Percentiles rank a stretch among this genome's conserved stretches.
These are phyloP conservation scores for Horisme vitalbata DNA, from an alignment of 2,888 invertebrate species.

Conservation along the genomic window DNA sequence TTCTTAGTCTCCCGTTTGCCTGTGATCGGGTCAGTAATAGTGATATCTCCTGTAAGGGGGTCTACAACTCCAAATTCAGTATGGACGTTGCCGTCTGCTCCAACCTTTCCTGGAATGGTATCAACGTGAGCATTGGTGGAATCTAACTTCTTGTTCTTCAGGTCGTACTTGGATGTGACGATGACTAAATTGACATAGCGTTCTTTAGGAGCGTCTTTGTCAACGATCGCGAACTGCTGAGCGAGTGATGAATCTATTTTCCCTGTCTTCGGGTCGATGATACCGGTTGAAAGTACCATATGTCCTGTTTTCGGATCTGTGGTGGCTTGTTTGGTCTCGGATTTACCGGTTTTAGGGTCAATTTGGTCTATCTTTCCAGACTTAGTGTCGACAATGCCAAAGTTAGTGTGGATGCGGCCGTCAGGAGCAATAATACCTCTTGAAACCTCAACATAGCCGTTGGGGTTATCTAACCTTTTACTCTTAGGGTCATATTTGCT, in stretches of 20 bases:
- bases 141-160: constrained; percentile 67
- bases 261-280: constrained; percentile 85
- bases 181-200: constrained; percentile 65
- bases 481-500: constrained; percentile 83
- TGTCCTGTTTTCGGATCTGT: constrained; percentile 81
- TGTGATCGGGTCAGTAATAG: constrained; percentile 79
- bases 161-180: constrained; percentile 80
- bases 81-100: constrained; percentile 74
- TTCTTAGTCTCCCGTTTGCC: constrained; percentile 83
- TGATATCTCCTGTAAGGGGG: constrained; percentile 78
- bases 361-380: constrained; percentile 81
- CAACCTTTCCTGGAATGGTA: constrained; percentile 55
- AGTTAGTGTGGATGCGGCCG: constrained; percentile 80
- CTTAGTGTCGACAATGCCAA: constrained; percentile 80
- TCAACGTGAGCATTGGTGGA: constrained; percentile 70
- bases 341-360: constrained; percentile 81
- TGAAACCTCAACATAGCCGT: constrained; percentile 78
- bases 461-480: constrained; percentile 80
- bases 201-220: constrained; percentile 65
- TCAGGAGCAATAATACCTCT: constrained; percentile 71
- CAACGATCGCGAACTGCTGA: constrained; percentile 76
- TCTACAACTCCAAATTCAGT: constrained; percentile 82
- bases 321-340: constrained; percentile 81
- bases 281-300: constrained; percentile 62
- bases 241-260: constrained; percentile 70